Percentiles rank a stretch among this genome's conserved stretches.
phyloP scores from a whole-genome alignment of 2,113 vertebrate species.

The Nothobranchius furzeri region DNA sequence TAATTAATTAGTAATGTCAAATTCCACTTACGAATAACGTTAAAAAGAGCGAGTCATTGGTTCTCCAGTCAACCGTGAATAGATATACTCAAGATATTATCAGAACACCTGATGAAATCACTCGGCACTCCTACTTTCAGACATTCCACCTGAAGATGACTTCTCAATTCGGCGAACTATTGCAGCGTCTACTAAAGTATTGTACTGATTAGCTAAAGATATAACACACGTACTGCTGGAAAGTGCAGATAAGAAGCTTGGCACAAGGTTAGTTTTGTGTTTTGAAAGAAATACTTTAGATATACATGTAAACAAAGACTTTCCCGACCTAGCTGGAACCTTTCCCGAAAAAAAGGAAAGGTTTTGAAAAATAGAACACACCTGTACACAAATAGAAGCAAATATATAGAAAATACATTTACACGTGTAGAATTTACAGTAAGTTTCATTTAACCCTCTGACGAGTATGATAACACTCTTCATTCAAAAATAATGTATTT shows the following conservation, averaged over 20 bases:
- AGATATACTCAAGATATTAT: constrained; percentile 41
- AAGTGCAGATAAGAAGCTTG: constrained; percentile 80
- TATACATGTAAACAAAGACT: constrained; percentile 82
- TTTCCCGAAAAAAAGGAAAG: constrained; percentile 59
- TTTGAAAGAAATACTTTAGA: constrained; percentile 74
- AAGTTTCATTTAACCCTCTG: constrained; percentile 70
- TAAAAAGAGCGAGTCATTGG: constrained; percentile 42
- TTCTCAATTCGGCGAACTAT: constrained; percentile 52
- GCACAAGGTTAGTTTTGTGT: constrained; percentile 79
- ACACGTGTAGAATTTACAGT: constrained; percentile 80
- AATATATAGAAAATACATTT: constrained; percentile 80
- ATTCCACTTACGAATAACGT: constrained; percentile 36
- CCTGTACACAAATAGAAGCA: constrained; percentile 70
- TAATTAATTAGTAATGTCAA: constrained; percentile 6
- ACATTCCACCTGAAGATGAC: constrained; percentile 39
- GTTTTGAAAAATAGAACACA: constrained; percentile 64
- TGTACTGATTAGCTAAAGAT: constrained; percentile 74
- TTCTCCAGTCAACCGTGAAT: constrained; percentile 52
- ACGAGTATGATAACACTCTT: constrained; percentile 67
- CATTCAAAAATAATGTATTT: constrained; percentile 75
- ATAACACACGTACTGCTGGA: constrained; percentile 78
- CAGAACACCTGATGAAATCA: constrained; percentile 19
- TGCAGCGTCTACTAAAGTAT: constrained; percentile 75
- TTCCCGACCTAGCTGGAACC: constrained; percentile 68
- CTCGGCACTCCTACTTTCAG: constrained; percentile 16